Evolutionary conservation across 2,113 vertebrate genomes (phyloP).

Genomic region (Larimichthys polyactis): DNA sequence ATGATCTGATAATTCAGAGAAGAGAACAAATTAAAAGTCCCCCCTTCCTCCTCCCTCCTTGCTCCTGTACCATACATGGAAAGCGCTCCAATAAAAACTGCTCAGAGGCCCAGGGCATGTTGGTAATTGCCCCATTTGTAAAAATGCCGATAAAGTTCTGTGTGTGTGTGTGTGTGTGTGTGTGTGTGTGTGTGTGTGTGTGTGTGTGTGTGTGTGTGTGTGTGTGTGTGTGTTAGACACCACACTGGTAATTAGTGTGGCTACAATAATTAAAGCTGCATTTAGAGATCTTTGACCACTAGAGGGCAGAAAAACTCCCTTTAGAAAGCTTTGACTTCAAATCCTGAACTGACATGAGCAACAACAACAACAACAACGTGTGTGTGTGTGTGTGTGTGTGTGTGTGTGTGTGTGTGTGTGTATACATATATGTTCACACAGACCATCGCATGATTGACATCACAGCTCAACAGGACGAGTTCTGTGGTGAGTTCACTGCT

Average conservation of each 20-base stretch:
- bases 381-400: no score
- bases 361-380: neutral
- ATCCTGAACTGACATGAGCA: conserved; percentile 30
- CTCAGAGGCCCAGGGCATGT: conserved; percentile 29
- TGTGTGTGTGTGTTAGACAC: neutral
- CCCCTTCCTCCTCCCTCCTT: neutral
- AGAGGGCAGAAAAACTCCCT: conserved; percentile 42
- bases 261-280: neutral
- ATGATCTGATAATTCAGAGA: no score
- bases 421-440: no score
- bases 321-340: conserved; percentile 9
- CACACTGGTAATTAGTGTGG: neutral
- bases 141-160: conserved; percentile 56
- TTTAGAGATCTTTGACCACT: neutral
- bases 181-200: conserved; percentile 17
- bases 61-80: neutral
- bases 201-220: no score
- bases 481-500: no score
- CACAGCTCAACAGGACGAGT: no score
- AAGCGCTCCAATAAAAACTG: conserved; percentile 33
- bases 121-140: conserved; percentile 58
- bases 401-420: no score
- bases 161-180: neutral
- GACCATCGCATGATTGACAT: no score
- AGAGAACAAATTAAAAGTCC: conserved; percentile 55